Conservation (phyloP, 2,113 vertebrate genomes). For the Bothrops jararaca region DNA sequence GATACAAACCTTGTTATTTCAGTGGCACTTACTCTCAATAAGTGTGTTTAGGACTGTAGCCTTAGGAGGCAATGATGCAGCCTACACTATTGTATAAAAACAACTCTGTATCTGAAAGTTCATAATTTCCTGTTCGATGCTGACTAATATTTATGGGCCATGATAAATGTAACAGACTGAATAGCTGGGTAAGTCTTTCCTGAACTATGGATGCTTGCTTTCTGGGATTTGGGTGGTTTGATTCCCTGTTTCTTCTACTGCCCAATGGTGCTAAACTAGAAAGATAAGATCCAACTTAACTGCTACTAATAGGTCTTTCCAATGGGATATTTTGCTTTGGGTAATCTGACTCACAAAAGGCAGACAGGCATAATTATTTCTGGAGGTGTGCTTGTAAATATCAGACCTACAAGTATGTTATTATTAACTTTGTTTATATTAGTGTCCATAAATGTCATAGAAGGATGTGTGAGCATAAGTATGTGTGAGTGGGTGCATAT, state of each 20-base stretch:
- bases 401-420: conserved; percentile 17
- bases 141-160: background rate
- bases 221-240: conserved; percentile 30
- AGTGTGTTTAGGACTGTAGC: background rate
- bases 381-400: conserved; percentile 29
- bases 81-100: background rate
- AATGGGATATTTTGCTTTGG: conserved; percentile 3
- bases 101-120: background rate
- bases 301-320: background rate
- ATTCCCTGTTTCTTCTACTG: background rate
- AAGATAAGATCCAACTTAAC: conserved; percentile 11
- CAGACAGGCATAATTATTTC: conserved; percentile 4
- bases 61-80: background rate
- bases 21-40: background rate
- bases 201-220: conserved; percentile 23
- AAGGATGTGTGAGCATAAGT: background rate
- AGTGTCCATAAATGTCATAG: conserved; percentile 40
- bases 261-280: conserved; percentile 26
- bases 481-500: background rate
- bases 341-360: conserved; percentile 23
- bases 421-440: conserved; percentile 38
- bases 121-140: background rate
- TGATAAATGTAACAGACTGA: background rate
- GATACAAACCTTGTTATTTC: background rate
- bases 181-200: background rate